These are phyloP conservation scores for Neodiprion lecontei DNA, from an alignment of 1,140 invertebrate genomes.

Conservation along the genomic window DNA sequence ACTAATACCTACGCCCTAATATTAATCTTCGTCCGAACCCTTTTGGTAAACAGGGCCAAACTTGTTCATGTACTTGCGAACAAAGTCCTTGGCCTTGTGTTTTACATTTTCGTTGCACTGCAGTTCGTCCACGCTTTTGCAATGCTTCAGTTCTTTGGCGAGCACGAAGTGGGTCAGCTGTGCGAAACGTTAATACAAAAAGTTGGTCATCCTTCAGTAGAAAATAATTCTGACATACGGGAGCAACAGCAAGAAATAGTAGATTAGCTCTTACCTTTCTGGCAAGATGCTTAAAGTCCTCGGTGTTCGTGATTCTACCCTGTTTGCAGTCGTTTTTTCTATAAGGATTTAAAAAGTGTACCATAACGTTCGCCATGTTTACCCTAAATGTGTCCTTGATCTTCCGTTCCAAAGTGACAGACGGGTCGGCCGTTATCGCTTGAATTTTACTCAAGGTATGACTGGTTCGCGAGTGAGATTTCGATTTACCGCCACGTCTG, in stretches of 20 bases:
- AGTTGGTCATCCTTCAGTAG: neutral
- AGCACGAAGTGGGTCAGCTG: conserved; percentile 97
- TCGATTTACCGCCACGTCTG: conserved; percentile 55
- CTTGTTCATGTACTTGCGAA: conserved; percentile 95
- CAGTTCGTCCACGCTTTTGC: conserved; percentile 84
- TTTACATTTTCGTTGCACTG: conserved; percentile 92
- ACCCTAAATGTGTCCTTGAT: conserved; percentile 90
- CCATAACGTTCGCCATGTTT: conserved; percentile 89
- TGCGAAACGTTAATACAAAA: conserved; percentile 46
- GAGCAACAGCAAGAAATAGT: conserved; percentile 18
- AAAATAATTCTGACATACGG: neutral
- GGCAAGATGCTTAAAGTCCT: conserved; percentile 96
- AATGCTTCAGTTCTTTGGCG: conserved; percentile 94
- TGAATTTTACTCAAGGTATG: conserved; percentile 50
- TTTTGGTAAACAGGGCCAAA: conserved; percentile 78
- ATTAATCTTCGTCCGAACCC: conserved; percentile 66
- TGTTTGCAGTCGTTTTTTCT: conserved; percentile 82
- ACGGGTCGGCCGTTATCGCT: conserved; percentile 45
- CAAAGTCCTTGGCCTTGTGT: conserved; percentile 92
- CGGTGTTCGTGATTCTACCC: conserved; percentile 86
- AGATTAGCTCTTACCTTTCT: conserved; percentile 76
- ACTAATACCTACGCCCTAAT: conserved; percentile 35
- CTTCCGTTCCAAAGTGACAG: conserved; percentile 61
- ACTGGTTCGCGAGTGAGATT: conserved; percentile 41
- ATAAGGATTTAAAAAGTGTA: conserved; percentile 89